Base-by-base conservation (phyloP, 1,140 invertebrate genomes). In the Centruroides sculpturatus region DNA sequence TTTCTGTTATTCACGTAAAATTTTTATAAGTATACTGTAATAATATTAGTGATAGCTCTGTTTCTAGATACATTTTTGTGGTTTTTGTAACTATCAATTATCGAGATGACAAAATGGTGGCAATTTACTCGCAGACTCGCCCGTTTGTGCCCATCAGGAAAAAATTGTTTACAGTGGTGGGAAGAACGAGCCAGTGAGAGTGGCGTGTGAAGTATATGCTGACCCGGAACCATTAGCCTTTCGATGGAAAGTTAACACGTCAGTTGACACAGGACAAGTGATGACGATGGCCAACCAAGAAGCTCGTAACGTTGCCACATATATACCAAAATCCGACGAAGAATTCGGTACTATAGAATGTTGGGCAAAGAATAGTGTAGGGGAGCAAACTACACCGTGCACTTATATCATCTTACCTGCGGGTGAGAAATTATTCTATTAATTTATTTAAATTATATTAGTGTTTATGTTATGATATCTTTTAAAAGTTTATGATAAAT, bases 211-310 rank as follows among this genome's bases (percentile, higher is more conserved):
- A 69, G 75, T 92, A 50, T 85, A 89, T 64, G 85, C 86, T n/a
- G 90, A 89, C 75, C 88, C 89, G 12, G 74, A 80, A 0, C 23
- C 34, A n/a, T 60, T 86, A 8, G 77, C 79, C 59, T 92, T 92
- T 72, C 83, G 85, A 64, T 93, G 90, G 90, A 83, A 85, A 41
- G 89, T 92, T 72, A 92, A 92, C 74, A 89, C 87, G 71, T 87
- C 86, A 51, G 84, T 85, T 11, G 85, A 88, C 66, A 83, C 82
- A 60, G 80, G 84, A 57, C 86, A 89, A 69, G 78, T 89, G 52
- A 47, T 64, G 11, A 57, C 46, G 9, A 57, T 59, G 7, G 12
- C 12, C 5, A 64, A 48, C 55, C 64, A 76, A 79, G 66, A 74
- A 76, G 69, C 80, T 77, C 70, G 77, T 77, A 87, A 84, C 68